phyloP scores from a whole-genome alignment of 2,888 invertebrate species.

The Caenorhabditis sp. region DNA sequence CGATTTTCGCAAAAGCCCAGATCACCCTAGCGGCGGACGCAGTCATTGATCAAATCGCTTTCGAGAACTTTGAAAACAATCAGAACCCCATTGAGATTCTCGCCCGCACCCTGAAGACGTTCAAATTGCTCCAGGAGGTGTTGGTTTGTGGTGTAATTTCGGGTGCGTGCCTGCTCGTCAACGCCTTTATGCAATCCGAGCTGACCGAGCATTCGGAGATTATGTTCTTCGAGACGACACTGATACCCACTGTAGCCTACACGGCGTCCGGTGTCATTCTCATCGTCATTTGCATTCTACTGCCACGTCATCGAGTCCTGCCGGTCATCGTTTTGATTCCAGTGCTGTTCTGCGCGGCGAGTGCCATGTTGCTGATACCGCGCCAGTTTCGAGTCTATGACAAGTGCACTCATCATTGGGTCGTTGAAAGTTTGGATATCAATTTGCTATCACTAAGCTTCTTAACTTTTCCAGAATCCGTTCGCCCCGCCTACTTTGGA shows the following conservation, averaged over 20 bases:
- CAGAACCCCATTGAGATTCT: constrained; percentile 38
- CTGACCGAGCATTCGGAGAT: constrained; percentile 23
- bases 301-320: constrained; percentile 36
- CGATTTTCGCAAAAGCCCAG: constrained; percentile 17
- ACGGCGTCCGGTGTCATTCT: background rate
- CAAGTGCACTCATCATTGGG: constrained; percentile 12
- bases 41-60: constrained; percentile 53
- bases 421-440: constrained; percentile 10
- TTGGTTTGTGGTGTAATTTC: constrained; percentile 42
- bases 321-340: constrained; percentile 33
- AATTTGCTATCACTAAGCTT: background rate
- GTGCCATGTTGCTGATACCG: constrained; percentile 6
- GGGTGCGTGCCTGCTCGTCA: constrained; percentile 21
- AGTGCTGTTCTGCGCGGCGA: background rate
- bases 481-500: constrained; percentile 8
- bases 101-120: constrained; percentile 31
- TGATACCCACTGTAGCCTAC: constrained; percentile 23
- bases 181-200: constrained; percentile 29
- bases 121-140: constrained; percentile 44
- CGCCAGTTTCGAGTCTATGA: constrained; percentile 4
- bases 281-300: background rate
- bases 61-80: constrained; percentile 47
- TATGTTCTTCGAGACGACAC: constrained; percentile 37
- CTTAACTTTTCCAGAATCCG: constrained; percentile 17
- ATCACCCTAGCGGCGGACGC: constrained; percentile 31